phyloP scores from a whole-genome alignment of 1,140 invertebrate species.

The Lucilia sericata region DNA sequence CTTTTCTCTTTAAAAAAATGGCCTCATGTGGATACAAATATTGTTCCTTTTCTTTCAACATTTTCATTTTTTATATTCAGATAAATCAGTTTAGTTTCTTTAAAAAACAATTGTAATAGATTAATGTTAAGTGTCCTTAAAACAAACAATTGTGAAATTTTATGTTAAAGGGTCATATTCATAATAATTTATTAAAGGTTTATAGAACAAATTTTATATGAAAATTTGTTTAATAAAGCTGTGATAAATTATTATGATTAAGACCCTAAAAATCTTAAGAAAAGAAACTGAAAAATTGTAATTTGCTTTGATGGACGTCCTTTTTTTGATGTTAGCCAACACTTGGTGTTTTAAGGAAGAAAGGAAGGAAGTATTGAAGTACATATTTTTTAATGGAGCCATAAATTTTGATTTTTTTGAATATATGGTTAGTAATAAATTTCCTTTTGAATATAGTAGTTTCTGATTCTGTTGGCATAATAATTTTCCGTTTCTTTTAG shows the following conservation, averaged over 20 bases:
- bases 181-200: no score
- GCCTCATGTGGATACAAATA: not conserved
- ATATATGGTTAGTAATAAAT: not conserved
- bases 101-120: not conserved
- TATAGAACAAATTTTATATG: no score
- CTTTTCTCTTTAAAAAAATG: not conserved
- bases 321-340: not conserved
- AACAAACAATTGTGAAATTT: not conserved
- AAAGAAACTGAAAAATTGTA: not conserved
- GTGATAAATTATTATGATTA: not conserved
- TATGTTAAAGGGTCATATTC: no score
- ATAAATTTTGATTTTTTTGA: no score
- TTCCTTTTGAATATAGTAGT: not conserved
- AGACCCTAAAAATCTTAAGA: not conserved
- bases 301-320: not conserved
- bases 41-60: not conserved
- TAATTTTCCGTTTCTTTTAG: not conserved
- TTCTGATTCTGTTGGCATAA: not conserved
- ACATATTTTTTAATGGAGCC: no score
- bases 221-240: no score
- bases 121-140: not conserved
- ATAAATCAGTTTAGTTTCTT: not conserved
- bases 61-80: not conserved
- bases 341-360: no score
- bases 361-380: no score